Base-by-base conservation (phyloP, 2,888 invertebrate species). In the Caradrina kadenii region DNA sequence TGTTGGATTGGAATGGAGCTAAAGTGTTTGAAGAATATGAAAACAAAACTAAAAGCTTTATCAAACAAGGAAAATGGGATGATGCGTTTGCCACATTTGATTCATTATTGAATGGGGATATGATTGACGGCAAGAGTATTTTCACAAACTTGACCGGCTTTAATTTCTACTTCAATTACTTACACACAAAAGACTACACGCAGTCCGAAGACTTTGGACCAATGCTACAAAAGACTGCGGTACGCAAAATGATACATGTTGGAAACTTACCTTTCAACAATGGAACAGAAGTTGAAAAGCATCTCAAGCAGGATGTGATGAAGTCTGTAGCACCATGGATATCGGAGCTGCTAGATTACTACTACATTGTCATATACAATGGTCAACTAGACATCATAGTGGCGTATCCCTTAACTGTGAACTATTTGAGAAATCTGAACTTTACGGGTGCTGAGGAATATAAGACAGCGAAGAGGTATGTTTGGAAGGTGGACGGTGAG, bases 311-410 rank as follows among this genome's bases (percentile, higher is more conserved):
- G 52, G 99, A 99, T 90, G 96, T 98, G 0, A 98, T 98, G 97
- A 97, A 98, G 86, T 97, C 98, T 0, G 97, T 98, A 10, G 97
- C 98, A 8, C 96, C 96, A 0, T 97, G 97, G 96, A 94, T 98
- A 66, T 95, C 97, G 0, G 97, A 97, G 82, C 92, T 98, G 0
- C 88, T 98, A 0, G 95, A 97, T 49, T 92, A 97, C 82, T 98
- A 97, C 86, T 95, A 96, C 89, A 97, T 98, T 19, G 96, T 99
- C 55, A 96, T 99, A 73, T 99, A 99, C 90, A 99, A 97, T 88
- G 99, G 99, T 0, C 99, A 99, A 88, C 90, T 99, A 78, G 99
- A 99, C 90, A 97, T 99, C 17, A 98, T 99, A 77, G 98, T 99
- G 0, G 98, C 98, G 0, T 98, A 98, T 92, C 98, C 98, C 0